Percentiles rank a stretch among this genome's conserved stretches.
Evolutionary conservation across 1,140 invertebrate species (phyloP).

Genomic region (Adelges cooleyi): DNA sequence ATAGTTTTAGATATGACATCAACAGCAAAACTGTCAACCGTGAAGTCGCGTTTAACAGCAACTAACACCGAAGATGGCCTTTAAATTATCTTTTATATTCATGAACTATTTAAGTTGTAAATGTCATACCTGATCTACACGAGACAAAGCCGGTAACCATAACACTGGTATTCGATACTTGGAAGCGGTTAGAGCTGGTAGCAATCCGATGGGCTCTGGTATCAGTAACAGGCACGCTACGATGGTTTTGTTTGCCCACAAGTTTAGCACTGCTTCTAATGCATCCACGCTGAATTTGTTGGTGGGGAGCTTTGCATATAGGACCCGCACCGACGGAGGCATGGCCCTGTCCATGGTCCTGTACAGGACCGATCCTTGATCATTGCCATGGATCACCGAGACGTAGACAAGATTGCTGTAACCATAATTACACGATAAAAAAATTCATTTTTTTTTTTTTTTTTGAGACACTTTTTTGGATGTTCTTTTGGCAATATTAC

Average conservation of each 20-base stretch:
- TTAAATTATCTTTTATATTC: no score
- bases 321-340: not conserved
- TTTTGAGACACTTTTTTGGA: no score
- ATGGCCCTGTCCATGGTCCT: slow-evolving; percentile 11
- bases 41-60: no score
- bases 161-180: not conserved
- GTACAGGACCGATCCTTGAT: not conserved
- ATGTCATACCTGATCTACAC: not conserved
- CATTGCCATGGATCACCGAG: slow-evolving; percentile 8
- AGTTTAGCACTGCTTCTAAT: not conserved
- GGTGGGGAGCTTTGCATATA: slow-evolving; percentile 1
- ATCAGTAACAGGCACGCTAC: slow-evolving; percentile 2
- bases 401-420: slow-evolving; percentile 5
- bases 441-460: not conserved
- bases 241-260: slow-evolving; percentile 22
- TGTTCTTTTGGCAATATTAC: not conserved
- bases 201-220: not conserved
- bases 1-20: no score
- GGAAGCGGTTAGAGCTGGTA: not conserved
- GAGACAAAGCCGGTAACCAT: not conserved
- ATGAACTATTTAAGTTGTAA: no score
- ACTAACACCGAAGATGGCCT: no score
- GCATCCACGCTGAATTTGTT: slow-evolving; percentile 12
- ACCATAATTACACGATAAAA: not conserved
- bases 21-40: no score